phyloP scores from a whole-genome alignment of 1,140 invertebrate species.

The Leucophenga varia region DNA sequence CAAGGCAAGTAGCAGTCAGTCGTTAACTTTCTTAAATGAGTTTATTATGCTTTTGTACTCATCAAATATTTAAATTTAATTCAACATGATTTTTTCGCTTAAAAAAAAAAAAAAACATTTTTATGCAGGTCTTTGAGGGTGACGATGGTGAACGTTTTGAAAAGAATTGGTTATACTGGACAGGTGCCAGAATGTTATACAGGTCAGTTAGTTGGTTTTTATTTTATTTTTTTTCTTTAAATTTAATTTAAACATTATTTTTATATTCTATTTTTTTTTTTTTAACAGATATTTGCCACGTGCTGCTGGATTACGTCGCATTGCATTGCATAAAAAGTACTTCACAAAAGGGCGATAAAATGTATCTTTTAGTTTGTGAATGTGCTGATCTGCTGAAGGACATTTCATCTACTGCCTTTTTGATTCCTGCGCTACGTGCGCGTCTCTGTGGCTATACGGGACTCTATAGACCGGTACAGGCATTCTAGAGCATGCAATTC shows the following conservation, averaged over 20 bases:
- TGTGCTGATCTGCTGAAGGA: conserved; percentile 86
- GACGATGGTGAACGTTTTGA: conserved; percentile 89
- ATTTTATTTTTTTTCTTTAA: no score
- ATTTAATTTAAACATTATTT: neutral
- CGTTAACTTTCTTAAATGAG: no score
- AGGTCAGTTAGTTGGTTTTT: conserved; percentile 39
- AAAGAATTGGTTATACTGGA: conserved; percentile 92
- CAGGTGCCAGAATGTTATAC: conserved; percentile 79
- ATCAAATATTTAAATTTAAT: conserved; percentile 51
- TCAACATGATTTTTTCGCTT: neutral
- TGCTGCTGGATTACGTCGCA: conserved; percentile 78
- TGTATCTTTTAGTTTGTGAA: conserved; percentile 87
- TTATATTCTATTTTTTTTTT: neutral
- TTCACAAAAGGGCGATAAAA: conserved; percentile 72
- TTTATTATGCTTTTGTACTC: neutral
- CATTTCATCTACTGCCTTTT: conserved; percentile 79
- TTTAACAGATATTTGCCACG: conserved; percentile 78
- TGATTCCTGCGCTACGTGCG: conserved; percentile 82
- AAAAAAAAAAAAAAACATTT: no score
- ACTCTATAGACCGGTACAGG: conserved; percentile 76
- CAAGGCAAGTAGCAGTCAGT: conserved; percentile 71
- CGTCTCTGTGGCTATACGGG: conserved; percentile 88
- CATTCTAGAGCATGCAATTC: conserved; percentile 58
- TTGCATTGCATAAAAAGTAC: conserved; percentile 87
- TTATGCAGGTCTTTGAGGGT: conserved; percentile 76